These are phyloP conservation scores for Calyptommatus sinebrachiatus DNA, from an alignment of 2,113 vertebrate species.

Conservation along the genomic window DNA sequence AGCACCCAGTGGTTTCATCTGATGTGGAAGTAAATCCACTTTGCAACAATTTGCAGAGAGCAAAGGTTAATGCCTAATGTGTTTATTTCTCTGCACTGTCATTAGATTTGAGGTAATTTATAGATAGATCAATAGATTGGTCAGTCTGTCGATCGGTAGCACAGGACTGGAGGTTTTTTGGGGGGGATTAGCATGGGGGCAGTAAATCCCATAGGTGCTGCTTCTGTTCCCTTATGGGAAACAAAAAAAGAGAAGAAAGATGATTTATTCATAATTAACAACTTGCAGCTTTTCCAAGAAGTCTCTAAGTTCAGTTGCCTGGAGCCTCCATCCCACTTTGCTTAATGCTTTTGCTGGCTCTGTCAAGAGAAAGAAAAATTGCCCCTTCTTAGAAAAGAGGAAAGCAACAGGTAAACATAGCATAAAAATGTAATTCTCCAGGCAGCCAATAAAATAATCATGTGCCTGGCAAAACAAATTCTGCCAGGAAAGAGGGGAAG, in stretches of 20 bases:
- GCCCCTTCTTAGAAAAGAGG: background rate
- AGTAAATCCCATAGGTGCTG: background rate
- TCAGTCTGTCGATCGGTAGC: too few relatives aligned
- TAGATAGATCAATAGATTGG: too few relatives aligned
- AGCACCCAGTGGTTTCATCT: too few relatives aligned
- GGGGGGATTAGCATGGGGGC: background rate
- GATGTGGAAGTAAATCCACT: too few relatives aligned
- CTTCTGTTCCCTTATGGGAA: background rate
- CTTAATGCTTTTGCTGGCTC: background rate
- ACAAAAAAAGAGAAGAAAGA: too few relatives aligned
- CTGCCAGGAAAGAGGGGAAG: background rate
- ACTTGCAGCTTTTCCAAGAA: background rate
- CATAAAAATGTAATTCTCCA: background rate
- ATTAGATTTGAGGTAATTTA: too few relatives aligned
- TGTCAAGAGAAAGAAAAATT: background rate
- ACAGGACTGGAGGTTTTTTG: background rate
- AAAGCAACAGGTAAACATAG: background rate
- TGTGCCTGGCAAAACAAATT: background rate
- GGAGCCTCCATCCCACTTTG: background rate
- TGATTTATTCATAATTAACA: background rate
- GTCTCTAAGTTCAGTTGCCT: background rate
- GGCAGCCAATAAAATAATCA: background rate
- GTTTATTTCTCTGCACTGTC: too few relatives aligned
- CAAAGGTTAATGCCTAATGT: too few relatives aligned
- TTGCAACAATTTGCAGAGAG: too few relatives aligned